Base-by-base conservation (phyloP, 2,888 invertebrate genomes). In the Galerucella nymphaeae region DNA sequence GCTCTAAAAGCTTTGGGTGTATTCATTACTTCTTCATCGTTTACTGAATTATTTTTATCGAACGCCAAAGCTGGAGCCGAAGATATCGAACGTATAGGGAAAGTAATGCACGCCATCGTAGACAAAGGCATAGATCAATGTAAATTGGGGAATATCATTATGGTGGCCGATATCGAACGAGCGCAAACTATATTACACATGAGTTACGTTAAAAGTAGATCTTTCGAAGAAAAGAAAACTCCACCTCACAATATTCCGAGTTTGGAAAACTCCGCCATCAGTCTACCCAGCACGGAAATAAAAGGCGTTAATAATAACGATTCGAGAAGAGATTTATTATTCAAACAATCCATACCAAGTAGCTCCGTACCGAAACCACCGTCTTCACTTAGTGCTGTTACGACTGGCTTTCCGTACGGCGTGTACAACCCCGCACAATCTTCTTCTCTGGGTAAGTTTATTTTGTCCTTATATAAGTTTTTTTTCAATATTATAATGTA, bases 1-100 rank as follows among this genome's bases (percentile, higher is more conserved):
- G 89, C 91, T 2, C 83, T 91, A 73, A 90, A 91, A 81, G 85
- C 89, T 4, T 82, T 91, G 16, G 86, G 87, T 68, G 53, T 87
- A 4, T 85, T 91, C 42, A 81, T 91, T 30, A 87, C 88, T 53
- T 88, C 89, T 66, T 88, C 87, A 48, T 87, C 87, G 66, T 90
- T 89, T 79, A 86, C 89, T 0, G 90, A 91, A 80, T 83, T 90
- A 78, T 85, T 90, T 70, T 83, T 90, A 10, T 87, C 90, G 9
- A 88, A 88, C 1, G 86, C 88, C 66, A 81, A 80, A 23, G 77
- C 77, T 20, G 77, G 80, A 10, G 66, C 72, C 11, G 80, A 80
- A 64, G 74, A 75, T 65, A 74, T 48, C 3, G 77, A 80, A 42
- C 72, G 68, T 50, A 81, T 88, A 5, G 83, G 85, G 65, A 82